phyloP scores from a whole-genome alignment of 2,888 invertebrate species.

The Parnassius apollo region DNA sequence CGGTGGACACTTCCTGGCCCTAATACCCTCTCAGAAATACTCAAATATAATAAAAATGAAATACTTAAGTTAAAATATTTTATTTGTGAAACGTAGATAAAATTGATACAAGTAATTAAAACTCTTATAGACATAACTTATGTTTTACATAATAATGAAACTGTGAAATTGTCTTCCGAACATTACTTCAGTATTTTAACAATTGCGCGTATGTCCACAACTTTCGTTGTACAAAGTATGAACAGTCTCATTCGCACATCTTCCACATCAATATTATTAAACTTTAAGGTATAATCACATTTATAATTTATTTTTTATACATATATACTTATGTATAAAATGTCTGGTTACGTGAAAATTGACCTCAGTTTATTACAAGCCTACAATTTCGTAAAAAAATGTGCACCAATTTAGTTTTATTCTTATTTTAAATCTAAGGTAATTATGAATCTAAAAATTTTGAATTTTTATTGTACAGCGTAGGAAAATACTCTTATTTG shows the following conservation, averaged over 20 bases:
- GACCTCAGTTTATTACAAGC: slow-evolving; percentile 70
- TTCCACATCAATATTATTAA: slow-evolving; percentile 51
- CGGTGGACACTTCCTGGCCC: too few species aligned
- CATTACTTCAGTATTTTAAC: slow-evolving; percentile 61
- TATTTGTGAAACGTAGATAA: slow-evolving; percentile 81
- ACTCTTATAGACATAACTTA: slow-evolving; percentile 77
- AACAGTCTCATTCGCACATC: slow-evolving; percentile 66
- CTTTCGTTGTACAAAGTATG: slow-evolving; percentile 57
- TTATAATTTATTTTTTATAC: slow-evolving; percentile 39
- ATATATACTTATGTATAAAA: slow-evolving; percentile 54
- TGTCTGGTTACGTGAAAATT: slow-evolving; percentile 70
- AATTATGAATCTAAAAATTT: slow-evolving; percentile 25
- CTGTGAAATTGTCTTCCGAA: slow-evolving; percentile 74
- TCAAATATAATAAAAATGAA: slow-evolving; percentile 12
- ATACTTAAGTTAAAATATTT: slow-evolving; percentile 76
- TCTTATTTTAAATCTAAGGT: slow-evolving; percentile 21
- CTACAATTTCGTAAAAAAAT: slow-evolving; percentile 64
- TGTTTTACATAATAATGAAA: slow-evolving; percentile 75
- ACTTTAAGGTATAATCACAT: slow-evolving; percentile 46
- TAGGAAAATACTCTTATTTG: slow-evolving; percentile 28
- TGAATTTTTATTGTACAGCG: slow-evolving; percentile 25
- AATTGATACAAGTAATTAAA: slow-evolving; percentile 81
- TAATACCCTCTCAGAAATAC: too few species aligned
- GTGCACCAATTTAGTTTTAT: slow-evolving; percentile 45
- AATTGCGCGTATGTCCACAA: slow-evolving; percentile 56